phyloP scores from a whole-genome alignment of 92 coral and sea anemone genomes.

The Paramuricea clavata region DNA sequence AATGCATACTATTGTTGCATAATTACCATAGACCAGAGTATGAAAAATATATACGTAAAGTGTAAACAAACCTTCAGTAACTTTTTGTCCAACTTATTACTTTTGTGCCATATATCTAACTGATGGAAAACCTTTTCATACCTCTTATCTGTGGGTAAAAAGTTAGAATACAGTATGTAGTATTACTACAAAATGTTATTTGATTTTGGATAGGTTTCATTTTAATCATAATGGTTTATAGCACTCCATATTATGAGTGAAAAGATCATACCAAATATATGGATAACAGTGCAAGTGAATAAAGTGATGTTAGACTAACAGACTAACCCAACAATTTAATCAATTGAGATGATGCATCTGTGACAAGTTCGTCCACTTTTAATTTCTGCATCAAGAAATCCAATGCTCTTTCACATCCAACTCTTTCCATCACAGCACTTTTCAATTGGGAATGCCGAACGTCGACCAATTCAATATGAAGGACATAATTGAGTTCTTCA shows the following conservation, averaged over 20 bases:
- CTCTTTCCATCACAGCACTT: slow-evolving; percentile 13
- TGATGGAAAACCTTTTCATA: slow-evolving; percentile 46
- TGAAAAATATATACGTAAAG: no score
- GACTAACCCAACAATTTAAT: slow-evolving; percentile 3
- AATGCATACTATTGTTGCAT: no score
- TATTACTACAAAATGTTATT: no score
- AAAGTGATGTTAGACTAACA: no score
- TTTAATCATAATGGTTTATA: no score
- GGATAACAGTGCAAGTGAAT: no score
- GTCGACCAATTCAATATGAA: slow-evolving; percentile 15
- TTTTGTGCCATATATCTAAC: slow-evolving; percentile 50
- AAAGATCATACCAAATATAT: background rate
- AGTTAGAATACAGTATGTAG: no score
- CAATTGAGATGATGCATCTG: slow-evolving; percentile 3
- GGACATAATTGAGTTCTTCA: background rate
- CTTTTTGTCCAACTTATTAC: slow-evolving; percentile 51
- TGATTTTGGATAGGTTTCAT: no score
- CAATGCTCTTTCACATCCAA: background rate
- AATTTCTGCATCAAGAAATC: background rate
- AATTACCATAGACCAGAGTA: no score
- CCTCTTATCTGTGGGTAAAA: slow-evolving; percentile 38
- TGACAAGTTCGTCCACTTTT: background rate
- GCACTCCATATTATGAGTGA: no score
- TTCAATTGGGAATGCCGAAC: slow-evolving; percentile 15
- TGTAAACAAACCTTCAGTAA: slow-evolving; percentile 16